phyloP scores from a whole-genome alignment of 2,797 vertebrate genomes.

The Melanogrammus aeglefinus region DNA sequence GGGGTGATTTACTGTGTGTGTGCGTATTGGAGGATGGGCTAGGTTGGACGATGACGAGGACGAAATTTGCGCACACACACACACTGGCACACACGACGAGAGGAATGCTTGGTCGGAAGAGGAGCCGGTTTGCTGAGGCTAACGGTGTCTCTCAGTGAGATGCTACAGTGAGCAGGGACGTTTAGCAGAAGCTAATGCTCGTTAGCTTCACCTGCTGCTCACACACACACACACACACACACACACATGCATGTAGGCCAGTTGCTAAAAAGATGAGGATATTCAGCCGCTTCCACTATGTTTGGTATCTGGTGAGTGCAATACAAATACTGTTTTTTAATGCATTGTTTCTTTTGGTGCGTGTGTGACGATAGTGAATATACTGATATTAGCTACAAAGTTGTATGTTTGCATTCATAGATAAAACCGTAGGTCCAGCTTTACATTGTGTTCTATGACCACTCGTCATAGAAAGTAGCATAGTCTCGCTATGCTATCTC shows the following conservation, averaged over 20 bases:
- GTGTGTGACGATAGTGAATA: slow-evolving; percentile 2
- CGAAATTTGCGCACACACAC: neutral
- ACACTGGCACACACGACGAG: slow-evolving; percentile 25
- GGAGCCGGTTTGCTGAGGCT: slow-evolving; percentile 10
- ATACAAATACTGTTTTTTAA: neutral
- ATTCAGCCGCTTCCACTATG: slow-evolving; percentile 85
- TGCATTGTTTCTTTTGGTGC: slow-evolving; percentile 17
- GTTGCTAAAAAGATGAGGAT: slow-evolving; percentile 71
- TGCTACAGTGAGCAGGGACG: slow-evolving; percentile 34
- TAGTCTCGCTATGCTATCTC: neutral
- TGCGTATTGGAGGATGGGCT: neutral
- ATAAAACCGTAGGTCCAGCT: neutral
- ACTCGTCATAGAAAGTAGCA: neutral
- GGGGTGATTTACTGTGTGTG: neutral
- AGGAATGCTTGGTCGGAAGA: neutral
- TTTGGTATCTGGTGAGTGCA: slow-evolving; percentile 80
- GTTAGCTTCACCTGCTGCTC: slow-evolving; percentile 4
- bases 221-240: slow-evolving; percentile 7
- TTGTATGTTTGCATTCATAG: neutral
- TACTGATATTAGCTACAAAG: neutral
- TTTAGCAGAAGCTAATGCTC: slow-evolving; percentile 30
- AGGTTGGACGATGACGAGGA: neutral
- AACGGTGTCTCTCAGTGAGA: slow-evolving; percentile 35
- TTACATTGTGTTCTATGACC: neutral
- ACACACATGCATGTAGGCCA: neutral